Evolutionary conservation across 2,797 vertebrate species (phyloP).

Genomic region (Sardinella longiceps): DNA sequence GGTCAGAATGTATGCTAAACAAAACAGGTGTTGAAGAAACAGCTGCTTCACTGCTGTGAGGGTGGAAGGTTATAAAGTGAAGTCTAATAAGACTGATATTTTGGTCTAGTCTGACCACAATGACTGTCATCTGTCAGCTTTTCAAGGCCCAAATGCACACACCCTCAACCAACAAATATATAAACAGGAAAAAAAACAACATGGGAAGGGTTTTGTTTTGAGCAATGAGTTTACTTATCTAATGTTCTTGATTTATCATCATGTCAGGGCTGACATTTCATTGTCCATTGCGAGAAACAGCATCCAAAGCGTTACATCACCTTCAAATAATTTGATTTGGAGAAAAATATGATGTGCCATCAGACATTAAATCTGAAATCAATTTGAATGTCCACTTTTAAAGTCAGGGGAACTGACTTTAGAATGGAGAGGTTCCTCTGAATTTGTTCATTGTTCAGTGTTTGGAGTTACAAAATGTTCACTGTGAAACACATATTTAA

Average conservation of each 20-base stretch:
- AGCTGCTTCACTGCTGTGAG: background rate
- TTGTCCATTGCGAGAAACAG: constrained; percentile 59
- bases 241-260: constrained; percentile 67
- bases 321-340: constrained; percentile 65
- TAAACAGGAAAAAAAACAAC: constrained; percentile 47
- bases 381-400: background rate
- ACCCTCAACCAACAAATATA: background rate
- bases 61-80: background rate
- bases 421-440: too few relatives aligned
- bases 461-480: background rate
- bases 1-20: background rate
- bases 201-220: constrained; percentile 48
- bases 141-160: background rate
- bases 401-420: background rate
- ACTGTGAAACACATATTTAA: background rate
- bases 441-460: background rate
- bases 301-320: constrained; percentile 52
- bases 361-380: constrained; percentile 50
- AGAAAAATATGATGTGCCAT: constrained; percentile 58
- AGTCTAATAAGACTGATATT: background rate
- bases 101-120: too few relatives aligned
- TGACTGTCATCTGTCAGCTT: background rate
- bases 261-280: constrained; percentile 69
- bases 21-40: background rate
- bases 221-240: constrained; percentile 57